Evolutionary conservation across 1,140 invertebrate genomes (phyloP).

Genomic region (Pomacea maculata): DNA sequence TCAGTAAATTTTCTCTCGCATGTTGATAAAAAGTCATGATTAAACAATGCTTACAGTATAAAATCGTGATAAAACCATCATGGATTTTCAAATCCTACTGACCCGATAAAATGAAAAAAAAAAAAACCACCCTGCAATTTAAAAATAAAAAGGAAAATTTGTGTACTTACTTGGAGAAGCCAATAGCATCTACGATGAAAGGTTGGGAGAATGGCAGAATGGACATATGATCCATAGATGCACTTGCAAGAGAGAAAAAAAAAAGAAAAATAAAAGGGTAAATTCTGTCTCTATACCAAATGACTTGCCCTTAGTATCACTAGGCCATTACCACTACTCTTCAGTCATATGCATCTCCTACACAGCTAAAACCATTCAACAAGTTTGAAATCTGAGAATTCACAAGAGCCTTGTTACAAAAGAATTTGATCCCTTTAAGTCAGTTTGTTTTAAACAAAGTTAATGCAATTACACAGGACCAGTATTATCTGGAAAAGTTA

Average conservation of each 20-base stretch:
- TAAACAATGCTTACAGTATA: not conserved
- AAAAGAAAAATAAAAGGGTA: not conserved
- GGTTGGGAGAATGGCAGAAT: constrained; percentile 96
- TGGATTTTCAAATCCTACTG: not conserved
- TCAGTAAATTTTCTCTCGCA: no score
- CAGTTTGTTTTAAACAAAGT: no score
- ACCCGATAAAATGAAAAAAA: not conserved
- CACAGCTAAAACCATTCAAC: no score
- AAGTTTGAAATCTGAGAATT: no score
- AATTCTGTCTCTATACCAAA: not conserved
- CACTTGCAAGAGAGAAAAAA: constrained; percentile 49
- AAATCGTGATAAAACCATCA: not conserved
- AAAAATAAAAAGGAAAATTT: not conserved
- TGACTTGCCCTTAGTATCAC: not conserved
- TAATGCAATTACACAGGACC: no score
- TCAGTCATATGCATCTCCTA: not conserved
- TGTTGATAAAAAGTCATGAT: no score
- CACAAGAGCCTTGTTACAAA: no score
- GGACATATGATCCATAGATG: constrained; percentile 98
- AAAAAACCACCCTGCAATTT: no score
- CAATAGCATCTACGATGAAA: constrained; percentile 98
- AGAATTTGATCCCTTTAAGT: no score
- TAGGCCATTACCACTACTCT: not conserved
- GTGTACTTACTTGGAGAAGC: constrained; percentile 83
- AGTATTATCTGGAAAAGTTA: no score